These are phyloP conservation scores for Schizaphis graminum DNA, from an alignment of 2,888 invertebrate genomes.

Conservation along the genomic window DNA sequence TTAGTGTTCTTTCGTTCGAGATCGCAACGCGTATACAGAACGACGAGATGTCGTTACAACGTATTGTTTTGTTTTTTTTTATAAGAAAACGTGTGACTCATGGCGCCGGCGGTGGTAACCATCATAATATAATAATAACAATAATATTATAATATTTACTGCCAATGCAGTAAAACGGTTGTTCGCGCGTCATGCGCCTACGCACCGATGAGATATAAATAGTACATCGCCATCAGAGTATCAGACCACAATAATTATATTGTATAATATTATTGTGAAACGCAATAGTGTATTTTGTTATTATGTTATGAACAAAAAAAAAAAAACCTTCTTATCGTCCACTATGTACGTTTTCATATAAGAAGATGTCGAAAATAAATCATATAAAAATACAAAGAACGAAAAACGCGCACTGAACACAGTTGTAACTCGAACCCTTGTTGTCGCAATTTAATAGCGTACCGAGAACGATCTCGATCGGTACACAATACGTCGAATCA, in stretches of 20 bases:
- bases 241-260: constrained; percentile 24
- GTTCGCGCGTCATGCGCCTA: constrained; percentile 9
- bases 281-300: not conserved
- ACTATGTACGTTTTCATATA: not conserved
- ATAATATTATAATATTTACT: constrained; percentile 11
- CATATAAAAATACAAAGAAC: not conserved
- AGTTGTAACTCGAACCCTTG: not conserved
- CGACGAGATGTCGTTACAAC: not conserved
- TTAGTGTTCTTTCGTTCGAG: constrained; percentile 13
- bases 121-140: not conserved
- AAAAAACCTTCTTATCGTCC: constrained; percentile 31
- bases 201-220: not conserved
- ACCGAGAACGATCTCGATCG: constrained; percentile 37
- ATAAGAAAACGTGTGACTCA: constrained; percentile 59
- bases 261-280: not conserved
- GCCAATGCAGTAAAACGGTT: constrained; percentile 2
- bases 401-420: not conserved
- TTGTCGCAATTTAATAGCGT: constrained; percentile 8
- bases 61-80: constrained; percentile 34
- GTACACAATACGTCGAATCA: not conserved
- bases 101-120: not conserved
- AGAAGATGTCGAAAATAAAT: not conserved
- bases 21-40: not conserved
- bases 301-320: not conserved
- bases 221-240: not conserved